phyloP scores from a whole-genome alignment of 2,888 invertebrate species.

The Kuschelorhynchus macadamiae region DNA sequence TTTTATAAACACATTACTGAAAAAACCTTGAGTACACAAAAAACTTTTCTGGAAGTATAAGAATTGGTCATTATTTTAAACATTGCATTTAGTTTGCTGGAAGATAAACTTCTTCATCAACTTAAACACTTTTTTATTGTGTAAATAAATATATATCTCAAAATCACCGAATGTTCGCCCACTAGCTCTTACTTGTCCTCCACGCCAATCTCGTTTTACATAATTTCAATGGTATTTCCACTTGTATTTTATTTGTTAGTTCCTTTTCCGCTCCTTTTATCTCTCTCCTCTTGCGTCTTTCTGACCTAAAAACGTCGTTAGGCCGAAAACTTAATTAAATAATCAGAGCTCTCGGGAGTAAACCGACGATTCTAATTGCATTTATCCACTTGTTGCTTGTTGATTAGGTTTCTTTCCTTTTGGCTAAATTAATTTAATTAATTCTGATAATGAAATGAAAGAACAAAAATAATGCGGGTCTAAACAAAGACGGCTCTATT shows the following conservation, averaged over 20 bases:
- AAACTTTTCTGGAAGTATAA: too few relatives aligned
- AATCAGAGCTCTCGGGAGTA: constrained; percentile 17
- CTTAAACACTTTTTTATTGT: too few relatives aligned
- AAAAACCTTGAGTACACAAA: too few relatives aligned
- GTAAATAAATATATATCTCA: constrained; percentile 6
- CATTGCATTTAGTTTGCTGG: too few relatives aligned
- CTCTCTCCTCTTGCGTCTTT: neutral
- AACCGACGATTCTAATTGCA: constrained; percentile 25
- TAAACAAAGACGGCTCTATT: constrained; percentile 3
- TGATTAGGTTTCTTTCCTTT: constrained; percentile 4
- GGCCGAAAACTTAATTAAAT: constrained; percentile 25
- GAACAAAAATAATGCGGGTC: constrained; percentile 5
- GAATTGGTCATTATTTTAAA: too few relatives aligned
- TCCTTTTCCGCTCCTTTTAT: neutral
- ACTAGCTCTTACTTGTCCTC: constrained; percentile 13
- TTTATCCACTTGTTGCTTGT: constrained; percentile 19
- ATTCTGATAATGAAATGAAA: constrained; percentile 14
- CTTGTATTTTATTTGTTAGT: constrained; percentile 23
- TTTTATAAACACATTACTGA: too few relatives aligned
- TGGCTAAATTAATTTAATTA: constrained; percentile 16
- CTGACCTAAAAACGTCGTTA: constrained; percentile 26
- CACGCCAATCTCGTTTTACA: neutral
- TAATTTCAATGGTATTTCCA: constrained; percentile 20
- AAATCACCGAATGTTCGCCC: neutral
- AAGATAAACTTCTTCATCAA: too few relatives aligned